Conservation (phyloP, 64 coral and sea anemone species). For the Actinia equina region DNA sequence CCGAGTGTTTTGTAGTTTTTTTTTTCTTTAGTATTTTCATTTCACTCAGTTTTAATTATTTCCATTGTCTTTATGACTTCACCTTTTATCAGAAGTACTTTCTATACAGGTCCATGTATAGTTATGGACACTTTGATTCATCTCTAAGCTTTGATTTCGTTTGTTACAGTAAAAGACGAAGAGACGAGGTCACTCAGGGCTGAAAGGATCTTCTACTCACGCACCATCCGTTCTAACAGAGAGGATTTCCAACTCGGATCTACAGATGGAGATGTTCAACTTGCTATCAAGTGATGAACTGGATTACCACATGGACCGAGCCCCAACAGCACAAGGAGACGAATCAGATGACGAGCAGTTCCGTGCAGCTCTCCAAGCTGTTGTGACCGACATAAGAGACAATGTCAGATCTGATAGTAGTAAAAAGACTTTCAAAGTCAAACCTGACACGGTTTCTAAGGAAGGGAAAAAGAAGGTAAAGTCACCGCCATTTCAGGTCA, state of each 20-base stretch:
- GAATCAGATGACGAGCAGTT: slow-evolving; percentile 79
- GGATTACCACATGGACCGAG: slow-evolving; percentile 6
- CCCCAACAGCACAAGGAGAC: slow-evolving; percentile 39
- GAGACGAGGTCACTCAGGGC: slow-evolving; percentile 30
- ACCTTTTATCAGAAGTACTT: too few relatives aligned
- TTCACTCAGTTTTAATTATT: too few relatives aligned
- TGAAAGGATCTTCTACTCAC: slow-evolving; percentile 37
- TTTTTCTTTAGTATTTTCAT: too few relatives aligned
- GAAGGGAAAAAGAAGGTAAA: slow-evolving; percentile 28
- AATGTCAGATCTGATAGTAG: slow-evolving; percentile 27
- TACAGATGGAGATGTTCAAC: slow-evolving; percentile 76
- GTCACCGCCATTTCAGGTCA: slow-evolving; percentile 77
- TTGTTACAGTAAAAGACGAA: slow-evolving; percentile 48
- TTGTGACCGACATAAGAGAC: slow-evolving; percentile 61
- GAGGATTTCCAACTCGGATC: slow-evolving; percentile 65
- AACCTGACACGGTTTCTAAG: slow-evolving; percentile 39
- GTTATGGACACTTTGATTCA: too few relatives aligned
- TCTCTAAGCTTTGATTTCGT: neutral
- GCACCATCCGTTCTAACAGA: slow-evolving; percentile 65
- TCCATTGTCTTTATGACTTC: too few relatives aligned
- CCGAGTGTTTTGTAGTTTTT: too few relatives aligned
- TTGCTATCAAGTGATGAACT: slow-evolving; percentile 50
- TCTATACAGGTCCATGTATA: too few relatives aligned
- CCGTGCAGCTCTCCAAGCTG: slow-evolving; percentile 69
- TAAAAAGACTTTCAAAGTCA: slow-evolving; percentile 30